phyloP scores from a whole-genome alignment of 1,140 invertebrate species.

The Tribolium madens region DNA sequence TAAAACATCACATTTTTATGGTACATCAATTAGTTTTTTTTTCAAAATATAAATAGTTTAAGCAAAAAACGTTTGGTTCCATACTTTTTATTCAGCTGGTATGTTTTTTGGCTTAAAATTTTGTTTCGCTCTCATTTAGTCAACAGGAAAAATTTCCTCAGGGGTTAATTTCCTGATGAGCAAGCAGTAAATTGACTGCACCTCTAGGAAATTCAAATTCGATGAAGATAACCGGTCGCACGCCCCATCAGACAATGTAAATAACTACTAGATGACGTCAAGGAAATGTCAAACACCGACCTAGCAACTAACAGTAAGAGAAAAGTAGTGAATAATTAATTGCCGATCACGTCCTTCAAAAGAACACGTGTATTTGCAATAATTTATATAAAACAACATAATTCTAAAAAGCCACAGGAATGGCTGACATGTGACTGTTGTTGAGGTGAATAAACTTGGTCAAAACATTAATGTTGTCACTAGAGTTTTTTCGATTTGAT shows the following conservation, averaged over 20 bases:
- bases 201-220: neutral
- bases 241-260: slow-evolving; percentile 21
- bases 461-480: slow-evolving; percentile 1
- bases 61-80: no score
- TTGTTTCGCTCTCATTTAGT: no score
- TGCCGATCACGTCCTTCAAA: slow-evolving; percentile 27
- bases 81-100: no score
- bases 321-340: slow-evolving; percentile 37
- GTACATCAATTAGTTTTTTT: no score
- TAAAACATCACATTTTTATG: no score
- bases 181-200: neutral
- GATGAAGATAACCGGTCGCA: neutral
- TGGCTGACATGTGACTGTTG: neutral
- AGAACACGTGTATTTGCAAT: slow-evolving; percentile 23
- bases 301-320: slow-evolving; percentile 35
- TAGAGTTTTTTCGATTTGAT: neutral
- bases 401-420: neutral
- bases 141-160: no score
- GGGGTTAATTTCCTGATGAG: slow-evolving; percentile 13
- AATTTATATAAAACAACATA: slow-evolving; percentile 3
- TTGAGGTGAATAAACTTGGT: slow-evolving; percentile 27
- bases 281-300: slow-evolving; percentile 36
- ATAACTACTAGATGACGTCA: slow-evolving; percentile 28
- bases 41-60: no score
- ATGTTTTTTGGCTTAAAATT: no score